phyloP scores from a whole-genome alignment of 2,888 invertebrate genomes.

The Dicranocentrus wangi region DNA sequence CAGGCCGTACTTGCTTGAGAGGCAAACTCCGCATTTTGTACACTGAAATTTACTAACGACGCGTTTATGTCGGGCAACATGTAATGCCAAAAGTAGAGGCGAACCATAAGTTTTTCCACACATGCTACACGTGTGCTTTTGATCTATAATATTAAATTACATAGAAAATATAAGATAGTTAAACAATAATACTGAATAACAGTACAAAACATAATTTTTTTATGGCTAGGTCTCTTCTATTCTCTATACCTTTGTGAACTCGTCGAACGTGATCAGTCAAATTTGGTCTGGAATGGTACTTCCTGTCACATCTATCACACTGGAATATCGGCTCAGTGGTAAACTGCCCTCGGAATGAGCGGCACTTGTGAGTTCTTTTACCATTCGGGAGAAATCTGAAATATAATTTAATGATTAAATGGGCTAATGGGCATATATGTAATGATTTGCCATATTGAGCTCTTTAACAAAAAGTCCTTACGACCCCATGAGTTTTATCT shows the following conservation, averaged over 20 bases:
- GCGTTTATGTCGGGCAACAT: slow-evolving; percentile 21
- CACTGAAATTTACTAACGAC: slow-evolving; percentile 40
- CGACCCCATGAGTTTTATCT: no score
- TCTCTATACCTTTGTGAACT: slow-evolving; percentile 33
- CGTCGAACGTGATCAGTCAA: slow-evolving; percentile 47
- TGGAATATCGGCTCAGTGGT: slow-evolving; percentile 20
- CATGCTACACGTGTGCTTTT: slow-evolving; percentile 29
- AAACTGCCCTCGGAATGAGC: neutral
- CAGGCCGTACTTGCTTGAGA: slow-evolving; percentile 36
- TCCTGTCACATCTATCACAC: slow-evolving; percentile 51
- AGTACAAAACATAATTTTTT: neutral
- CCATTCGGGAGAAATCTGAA: slow-evolving; percentile 40
- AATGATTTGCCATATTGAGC: no score
- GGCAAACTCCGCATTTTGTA: slow-evolving; percentile 33
- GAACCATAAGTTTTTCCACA: slow-evolving; percentile 35
- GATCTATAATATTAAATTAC: slow-evolving; percentile 29
- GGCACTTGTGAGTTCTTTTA: slow-evolving; percentile 5
- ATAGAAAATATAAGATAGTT: no score
- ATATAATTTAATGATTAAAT: neutral
- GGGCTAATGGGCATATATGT: no score
- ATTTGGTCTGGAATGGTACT: slow-evolving; percentile 28
- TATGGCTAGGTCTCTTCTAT: neutral
- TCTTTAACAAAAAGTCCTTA: no score
- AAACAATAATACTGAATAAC: neutral
- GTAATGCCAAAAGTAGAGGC: slow-evolving; percentile 31